Evolutionary conservation across 2,888 invertebrate species (phyloP).

Genomic region (Tridacna crocea): DNA sequence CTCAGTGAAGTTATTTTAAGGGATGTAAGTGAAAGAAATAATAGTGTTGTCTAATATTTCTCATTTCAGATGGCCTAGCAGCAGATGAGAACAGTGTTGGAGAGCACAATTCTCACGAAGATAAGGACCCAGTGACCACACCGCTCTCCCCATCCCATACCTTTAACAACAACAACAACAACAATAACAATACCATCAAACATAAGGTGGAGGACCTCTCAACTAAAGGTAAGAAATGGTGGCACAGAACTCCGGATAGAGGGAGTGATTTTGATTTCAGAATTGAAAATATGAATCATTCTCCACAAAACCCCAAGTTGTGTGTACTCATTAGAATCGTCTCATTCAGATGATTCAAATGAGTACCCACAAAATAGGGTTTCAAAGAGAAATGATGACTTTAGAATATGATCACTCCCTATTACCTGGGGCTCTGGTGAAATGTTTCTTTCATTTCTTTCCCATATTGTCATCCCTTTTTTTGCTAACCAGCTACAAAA

Average conservation of each 20-base stretch:
- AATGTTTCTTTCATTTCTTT: background rate
- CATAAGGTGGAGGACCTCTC: constrained; percentile 45
- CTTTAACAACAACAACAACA: constrained; percentile 54
- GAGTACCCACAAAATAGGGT: no score
- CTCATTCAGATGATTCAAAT: no score
- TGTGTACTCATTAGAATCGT: no score
- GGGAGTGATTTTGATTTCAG: no score
- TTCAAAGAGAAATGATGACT: no score
- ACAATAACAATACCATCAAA: constrained; percentile 54
- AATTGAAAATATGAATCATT: no score
- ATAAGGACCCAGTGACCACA: constrained; percentile 47
- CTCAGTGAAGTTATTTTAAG: no score
- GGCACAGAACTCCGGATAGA: no score
- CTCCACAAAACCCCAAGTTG: no score
- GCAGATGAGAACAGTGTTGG: constrained; percentile 48
- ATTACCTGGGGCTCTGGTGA: background rate
- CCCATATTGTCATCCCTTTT: background rate
- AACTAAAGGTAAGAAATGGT: constrained; percentile 45
- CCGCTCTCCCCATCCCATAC: constrained; percentile 50
- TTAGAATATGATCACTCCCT: no score
- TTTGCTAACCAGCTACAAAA: no score
- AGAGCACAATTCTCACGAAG: constrained; percentile 39
- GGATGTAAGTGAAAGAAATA: no score
- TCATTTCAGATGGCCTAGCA: constrained; percentile 53
- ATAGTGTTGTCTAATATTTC: background rate